A percentile compares a stretch with the other conserved stretches of the same genome.
phyloP scores from a whole-genome alignment of 2,797 vertebrate species.

The Gallinago solitaria region DNA sequence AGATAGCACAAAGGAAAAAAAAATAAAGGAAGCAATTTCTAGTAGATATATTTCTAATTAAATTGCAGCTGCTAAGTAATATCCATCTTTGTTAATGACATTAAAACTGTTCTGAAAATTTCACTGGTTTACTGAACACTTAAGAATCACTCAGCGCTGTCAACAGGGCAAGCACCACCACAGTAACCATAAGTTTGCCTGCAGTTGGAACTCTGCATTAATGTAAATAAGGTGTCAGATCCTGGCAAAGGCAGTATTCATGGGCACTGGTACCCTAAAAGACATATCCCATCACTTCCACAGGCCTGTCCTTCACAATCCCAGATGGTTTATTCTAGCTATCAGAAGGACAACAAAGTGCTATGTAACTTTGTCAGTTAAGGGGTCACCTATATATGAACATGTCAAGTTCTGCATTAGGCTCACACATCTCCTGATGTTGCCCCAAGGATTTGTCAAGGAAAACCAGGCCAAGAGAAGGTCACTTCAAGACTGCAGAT shows the following conservation, averaged over 20 bases:
- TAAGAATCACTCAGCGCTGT: slow-evolving; percentile 41
- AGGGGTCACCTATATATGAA: background rate
- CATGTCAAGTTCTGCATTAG: background rate
- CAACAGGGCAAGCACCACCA: background rate
- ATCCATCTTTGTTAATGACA: slow-evolving; percentile 53
- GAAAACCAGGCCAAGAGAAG: background rate
- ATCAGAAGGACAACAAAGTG: background rate
- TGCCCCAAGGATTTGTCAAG: background rate
- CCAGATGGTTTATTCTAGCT: background rate
- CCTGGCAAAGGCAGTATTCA: background rate
- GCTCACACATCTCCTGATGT: background rate
- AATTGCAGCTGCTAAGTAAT: slow-evolving; percentile 56
- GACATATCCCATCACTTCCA: background rate
- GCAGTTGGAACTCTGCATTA: background rate
- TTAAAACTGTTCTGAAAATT: slow-evolving; percentile 55
- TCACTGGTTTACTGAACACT: slow-evolving; percentile 51
- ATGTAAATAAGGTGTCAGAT: background rate
- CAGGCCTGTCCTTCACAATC: background rate
- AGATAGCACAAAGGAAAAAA: background rate
- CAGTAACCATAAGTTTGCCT: background rate
- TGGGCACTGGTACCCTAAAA: background rate
- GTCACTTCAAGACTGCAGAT: background rate
- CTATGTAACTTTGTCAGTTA: background rate
- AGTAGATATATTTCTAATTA: slow-evolving; percentile 5
- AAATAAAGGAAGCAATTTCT: background rate